A percentile compares a stretch with the other conserved stretches of the same genome.
These are phyloP conservation scores for Anoplolepis gracilipes DNA, from an alignment of 1,140 invertebrate genomes.

Conservation along the genomic window DNA sequence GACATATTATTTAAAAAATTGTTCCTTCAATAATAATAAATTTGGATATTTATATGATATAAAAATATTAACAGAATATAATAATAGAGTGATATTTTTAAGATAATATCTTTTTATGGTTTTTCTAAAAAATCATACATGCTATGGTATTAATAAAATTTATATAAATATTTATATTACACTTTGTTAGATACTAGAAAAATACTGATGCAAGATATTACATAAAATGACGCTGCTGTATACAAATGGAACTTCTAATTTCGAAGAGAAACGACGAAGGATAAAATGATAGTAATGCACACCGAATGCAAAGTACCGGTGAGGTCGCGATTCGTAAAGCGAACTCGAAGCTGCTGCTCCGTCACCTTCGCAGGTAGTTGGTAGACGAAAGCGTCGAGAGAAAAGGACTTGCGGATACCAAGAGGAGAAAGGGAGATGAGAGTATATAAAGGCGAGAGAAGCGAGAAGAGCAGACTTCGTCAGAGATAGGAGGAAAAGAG, in stretches of 20 bases:
- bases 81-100: neutral
- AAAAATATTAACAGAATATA: neutral
- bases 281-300: conserved; percentile 53
- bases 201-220: neutral
- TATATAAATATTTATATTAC: neutral
- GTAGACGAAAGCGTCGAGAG: conserved; percentile 64
- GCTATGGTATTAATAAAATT: neutral
- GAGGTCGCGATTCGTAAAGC: conserved; percentile 71
- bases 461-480: conserved; percentile 21
- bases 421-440: conserved; percentile 52
- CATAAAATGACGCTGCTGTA: neutral
- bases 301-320: conserved; percentile 76
- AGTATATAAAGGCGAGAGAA: conserved; percentile 43
- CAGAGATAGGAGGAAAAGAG: conserved; percentile 33
- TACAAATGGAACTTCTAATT: conserved; percentile 64
- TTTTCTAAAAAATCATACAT: neutral
- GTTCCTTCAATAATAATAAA: neutral
- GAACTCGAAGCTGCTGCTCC: conserved; percentile 39
- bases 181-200: neutral
- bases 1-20: neutral
- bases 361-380: conserved; percentile 70
- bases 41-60: neutral
- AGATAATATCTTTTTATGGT: neutral
- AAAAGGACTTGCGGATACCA: conserved; percentile 47
- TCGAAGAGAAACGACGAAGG: neutral